phyloP scores from a whole-genome alignment of 2,888 invertebrate species.

The Euclidia mi region DNA sequence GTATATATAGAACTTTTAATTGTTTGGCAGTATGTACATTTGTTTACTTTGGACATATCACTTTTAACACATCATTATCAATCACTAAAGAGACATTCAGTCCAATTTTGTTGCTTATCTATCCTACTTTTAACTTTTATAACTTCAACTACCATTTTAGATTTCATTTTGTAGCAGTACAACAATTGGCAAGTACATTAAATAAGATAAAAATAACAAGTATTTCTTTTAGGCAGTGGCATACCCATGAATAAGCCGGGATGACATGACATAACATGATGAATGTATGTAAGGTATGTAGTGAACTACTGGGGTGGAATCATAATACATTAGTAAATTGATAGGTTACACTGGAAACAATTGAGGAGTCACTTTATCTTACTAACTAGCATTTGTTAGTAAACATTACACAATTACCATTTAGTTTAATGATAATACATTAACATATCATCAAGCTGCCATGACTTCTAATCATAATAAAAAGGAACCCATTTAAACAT shows the following conservation, averaged over 20 bases:
- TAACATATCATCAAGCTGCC: slow-evolving; percentile 6
- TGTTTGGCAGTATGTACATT: slow-evolving; percentile 59
- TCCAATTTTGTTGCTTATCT: slow-evolving; percentile 49
- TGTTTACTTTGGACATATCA: slow-evolving; percentile 55
- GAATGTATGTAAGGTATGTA: too few species aligned
- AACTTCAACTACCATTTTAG: slow-evolving; percentile 9
- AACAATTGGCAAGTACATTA: slow-evolving; percentile 10
- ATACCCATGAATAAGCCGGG: background rate
- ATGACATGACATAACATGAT: too few species aligned
- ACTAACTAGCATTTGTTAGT: slow-evolving; percentile 2
- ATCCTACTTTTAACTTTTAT: slow-evolving; percentile 33
- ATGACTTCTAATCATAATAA: slow-evolving; percentile 14
- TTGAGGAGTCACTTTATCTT: background rate
- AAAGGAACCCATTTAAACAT: slow-evolving; percentile 20
- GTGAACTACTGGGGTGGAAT: too few species aligned
- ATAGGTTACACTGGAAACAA: background rate
- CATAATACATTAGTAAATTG: background rate
- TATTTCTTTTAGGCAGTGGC: background rate
- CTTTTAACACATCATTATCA: slow-evolving; percentile 50
- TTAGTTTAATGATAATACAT: background rate
- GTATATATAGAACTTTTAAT: slow-evolving; percentile 54
- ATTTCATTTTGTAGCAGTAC: slow-evolving; percentile 2
- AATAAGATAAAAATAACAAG: too few species aligned
- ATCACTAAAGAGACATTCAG: slow-evolving; percentile 57
- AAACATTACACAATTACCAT: slow-evolving; percentile 14